These are phyloP conservation scores for Caenorhabditis sinica DNA, from an alignment of 2,888 invertebrate species.

Conservation along the genomic window DNA sequence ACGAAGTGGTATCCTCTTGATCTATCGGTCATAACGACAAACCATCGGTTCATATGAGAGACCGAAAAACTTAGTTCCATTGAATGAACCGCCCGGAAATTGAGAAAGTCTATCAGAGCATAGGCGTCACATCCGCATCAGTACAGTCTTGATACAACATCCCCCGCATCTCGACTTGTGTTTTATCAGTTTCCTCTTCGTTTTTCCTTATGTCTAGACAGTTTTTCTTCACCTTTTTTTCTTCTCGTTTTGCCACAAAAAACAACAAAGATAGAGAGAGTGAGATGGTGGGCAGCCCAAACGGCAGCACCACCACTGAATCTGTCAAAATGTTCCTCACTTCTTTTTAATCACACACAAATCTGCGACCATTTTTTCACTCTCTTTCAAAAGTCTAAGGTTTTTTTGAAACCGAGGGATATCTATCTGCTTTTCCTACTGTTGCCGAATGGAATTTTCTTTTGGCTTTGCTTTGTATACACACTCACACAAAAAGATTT, in stretches of 20 bases:
- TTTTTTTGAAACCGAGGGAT: slow-evolving; percentile 18
- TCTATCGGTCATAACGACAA: slow-evolving; percentile 28
- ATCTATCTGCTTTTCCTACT: slow-evolving; percentile 10
- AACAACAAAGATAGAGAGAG: slow-evolving; percentile 5
- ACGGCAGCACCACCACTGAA: neutral
- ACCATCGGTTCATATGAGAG: too few relatives aligned
- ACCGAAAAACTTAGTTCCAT: neutral
- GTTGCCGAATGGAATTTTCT: slow-evolving; percentile 38
- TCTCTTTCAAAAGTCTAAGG: neutral
- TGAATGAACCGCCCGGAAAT: slow-evolving; percentile 21
- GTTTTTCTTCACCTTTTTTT: slow-evolving; percentile 24
- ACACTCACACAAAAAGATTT: slow-evolving; percentile 60
- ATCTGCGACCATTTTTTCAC: slow-evolving; percentile 19
- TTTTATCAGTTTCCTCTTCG: slow-evolving; percentile 6
- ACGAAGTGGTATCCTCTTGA: slow-evolving; percentile 39
- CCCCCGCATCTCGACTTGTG: slow-evolving; percentile 19
- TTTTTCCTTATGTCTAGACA: slow-evolving; percentile 24
- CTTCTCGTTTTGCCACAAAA: neutral
- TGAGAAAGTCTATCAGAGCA: slow-evolving; percentile 10
- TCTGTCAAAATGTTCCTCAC: slow-evolving; percentile 47
- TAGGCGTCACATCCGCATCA: slow-evolving; percentile 5
- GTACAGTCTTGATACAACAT: slow-evolving; percentile 21
- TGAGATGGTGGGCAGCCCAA: neutral
- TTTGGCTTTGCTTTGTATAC: slow-evolving; percentile 26
- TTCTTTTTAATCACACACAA: slow-evolving; percentile 35